Evolutionary conservation across 1,140 invertebrate genomes (phyloP).

Genomic region (Brachionus manjavacas): DNA sequence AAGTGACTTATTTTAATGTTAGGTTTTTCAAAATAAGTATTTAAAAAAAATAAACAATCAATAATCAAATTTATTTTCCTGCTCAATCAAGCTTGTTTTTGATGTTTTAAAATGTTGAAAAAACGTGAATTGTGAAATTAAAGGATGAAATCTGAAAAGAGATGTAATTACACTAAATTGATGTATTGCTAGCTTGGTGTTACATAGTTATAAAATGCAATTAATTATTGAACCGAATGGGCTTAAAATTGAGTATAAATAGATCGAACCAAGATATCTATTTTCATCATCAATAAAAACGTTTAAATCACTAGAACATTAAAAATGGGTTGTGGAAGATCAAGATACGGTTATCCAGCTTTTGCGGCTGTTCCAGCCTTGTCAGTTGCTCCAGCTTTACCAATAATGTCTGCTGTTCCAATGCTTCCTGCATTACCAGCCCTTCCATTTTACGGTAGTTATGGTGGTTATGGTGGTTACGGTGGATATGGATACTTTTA

Average conservation of each 20-base stretch:
- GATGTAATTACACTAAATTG: neutral
- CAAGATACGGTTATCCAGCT: neutral
- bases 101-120: neutral
- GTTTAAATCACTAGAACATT: neutral
- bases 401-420: neutral
- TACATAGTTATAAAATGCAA: neutral
- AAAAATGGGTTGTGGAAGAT: neutral
- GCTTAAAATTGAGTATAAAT: neutral
- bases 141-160: neutral
- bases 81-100: neutral
- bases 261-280: neutral
- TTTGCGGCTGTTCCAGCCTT: neutral
- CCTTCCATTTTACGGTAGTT: neutral
- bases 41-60: neutral
- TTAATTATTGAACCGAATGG: neutral
- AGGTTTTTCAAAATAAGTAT: neutral
- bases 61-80: neutral
- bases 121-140: neutral
- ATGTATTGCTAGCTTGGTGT: neutral
- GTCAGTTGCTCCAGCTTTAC: neutral
- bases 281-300: neutral
- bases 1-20: neutral
- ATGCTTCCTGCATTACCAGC: neutral
- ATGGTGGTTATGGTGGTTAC: neutral
- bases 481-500: neutral